These are phyloP conservation scores for Heliconius sara DNA, from an alignment of 2,888 invertebrate genomes.

Conservation along the genomic window DNA sequence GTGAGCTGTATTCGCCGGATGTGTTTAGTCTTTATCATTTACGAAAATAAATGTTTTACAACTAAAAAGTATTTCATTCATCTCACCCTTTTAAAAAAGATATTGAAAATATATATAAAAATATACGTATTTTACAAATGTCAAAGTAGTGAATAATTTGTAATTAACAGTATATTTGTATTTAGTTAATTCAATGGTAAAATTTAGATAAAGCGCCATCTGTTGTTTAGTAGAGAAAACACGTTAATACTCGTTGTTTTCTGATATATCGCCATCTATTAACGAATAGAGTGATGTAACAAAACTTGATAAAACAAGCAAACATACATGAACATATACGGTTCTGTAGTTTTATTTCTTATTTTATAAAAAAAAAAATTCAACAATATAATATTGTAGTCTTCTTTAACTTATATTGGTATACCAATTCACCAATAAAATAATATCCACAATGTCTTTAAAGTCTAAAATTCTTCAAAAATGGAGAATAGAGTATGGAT, in stretches of 20 bases:
- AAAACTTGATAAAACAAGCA: not conserved
- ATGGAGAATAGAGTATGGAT: no score
- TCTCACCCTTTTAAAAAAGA: not conserved
- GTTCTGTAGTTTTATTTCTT: no score
- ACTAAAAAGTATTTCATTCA: constrained; percentile 47
- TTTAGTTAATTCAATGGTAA: no score
- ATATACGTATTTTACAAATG: not conserved
- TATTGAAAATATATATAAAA: not conserved
- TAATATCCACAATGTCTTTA: no score
- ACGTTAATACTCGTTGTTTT: not conserved
- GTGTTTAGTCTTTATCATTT: constrained; percentile 64
- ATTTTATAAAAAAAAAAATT: no score
- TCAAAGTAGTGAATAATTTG: not conserved
- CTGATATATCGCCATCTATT: constrained; percentile 49
- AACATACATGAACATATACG: not conserved
- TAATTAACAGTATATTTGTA: not conserved
- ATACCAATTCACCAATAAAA: no score
- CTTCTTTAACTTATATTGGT: no score
- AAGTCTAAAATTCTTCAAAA: no score
- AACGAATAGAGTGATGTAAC: constrained; percentile 46
- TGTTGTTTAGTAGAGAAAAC: constrained; percentile 47
- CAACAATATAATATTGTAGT: no score
- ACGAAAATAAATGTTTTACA: constrained; percentile 67
- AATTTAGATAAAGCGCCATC: constrained; percentile 48
- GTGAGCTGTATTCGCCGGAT: constrained; percentile 68